Evolutionary conservation across 1,140 invertebrate genomes (phyloP).

Genomic region (Platyscapa corneri): DNA sequence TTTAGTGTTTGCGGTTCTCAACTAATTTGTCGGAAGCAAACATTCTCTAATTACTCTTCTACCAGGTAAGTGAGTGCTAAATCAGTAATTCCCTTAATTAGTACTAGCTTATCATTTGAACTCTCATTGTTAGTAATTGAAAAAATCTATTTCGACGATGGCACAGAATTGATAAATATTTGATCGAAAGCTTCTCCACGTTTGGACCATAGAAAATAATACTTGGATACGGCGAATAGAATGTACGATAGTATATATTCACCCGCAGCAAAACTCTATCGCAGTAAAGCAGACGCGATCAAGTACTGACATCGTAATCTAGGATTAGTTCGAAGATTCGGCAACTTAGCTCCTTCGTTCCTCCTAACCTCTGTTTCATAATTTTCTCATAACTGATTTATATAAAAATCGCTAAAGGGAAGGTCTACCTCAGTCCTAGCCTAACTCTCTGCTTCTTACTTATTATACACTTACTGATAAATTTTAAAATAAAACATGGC

Average conservation of each 20-base stretch:
- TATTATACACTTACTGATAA: neutral
- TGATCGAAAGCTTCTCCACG: neutral
- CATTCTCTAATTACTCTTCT: too few relatives aligned
- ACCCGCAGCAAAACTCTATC: neutral
- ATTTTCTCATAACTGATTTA: neutral
- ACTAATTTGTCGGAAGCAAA: too few relatives aligned
- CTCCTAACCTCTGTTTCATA: neutral
- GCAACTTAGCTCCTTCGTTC: neutral
- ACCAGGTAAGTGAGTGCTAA: neutral
- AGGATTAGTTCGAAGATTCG: slow-evolving; percentile 5
- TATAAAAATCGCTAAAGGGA: neutral
- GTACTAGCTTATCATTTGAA: neutral
- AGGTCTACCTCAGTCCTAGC: neutral
- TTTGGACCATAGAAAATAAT: slow-evolving; percentile 5
- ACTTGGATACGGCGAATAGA: neutral
- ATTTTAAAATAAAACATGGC: neutral
- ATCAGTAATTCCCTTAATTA: neutral
- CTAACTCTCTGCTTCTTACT: neutral
- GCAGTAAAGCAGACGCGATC: neutral
- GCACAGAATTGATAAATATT: slow-evolving; percentile 1
- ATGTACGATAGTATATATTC: neutral
- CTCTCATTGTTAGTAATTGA: neutral
- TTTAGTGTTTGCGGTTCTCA: neutral
- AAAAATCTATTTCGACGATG: neutral
- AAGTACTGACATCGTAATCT: slow-evolving; percentile 7